Base-by-base conservation (phyloP, 2,888 invertebrate species). In the Meiosimyza platycephala region DNA sequence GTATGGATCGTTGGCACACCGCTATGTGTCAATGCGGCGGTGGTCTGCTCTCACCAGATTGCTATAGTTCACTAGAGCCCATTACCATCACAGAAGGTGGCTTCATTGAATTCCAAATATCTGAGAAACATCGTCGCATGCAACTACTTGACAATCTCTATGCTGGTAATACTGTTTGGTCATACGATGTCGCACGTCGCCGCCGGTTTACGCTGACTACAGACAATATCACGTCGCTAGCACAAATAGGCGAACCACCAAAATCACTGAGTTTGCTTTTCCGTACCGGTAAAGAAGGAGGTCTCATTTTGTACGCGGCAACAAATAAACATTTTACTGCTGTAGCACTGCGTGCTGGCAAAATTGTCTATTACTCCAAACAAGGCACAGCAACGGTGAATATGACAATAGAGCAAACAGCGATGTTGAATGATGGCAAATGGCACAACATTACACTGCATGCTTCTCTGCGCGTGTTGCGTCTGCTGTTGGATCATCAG, bases 401-500 rank as follows among this genome's bases (percentile, higher is more conserved):
- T 82, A 95, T 96, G 94, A 94, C 93, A 1, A 91, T 93, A 74
- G 85, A 89, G 2, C 90, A 91, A 77, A 89, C 90, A 57, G 88
- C 87, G 60, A 88, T 88, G 63, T 88, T 96, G 1, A 90, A 92
- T 13, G 95, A 97, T 88, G 96, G 97, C 6, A 89, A 89, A 68
- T 97, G 97, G 97, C 97, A 97, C 84, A 95, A 95, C 82, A 88
- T 97, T 6, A 95, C 94, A 0, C 86, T 98, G 59, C 89, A 91
- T 72, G 91, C 94, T 0, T 89, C 91, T 57, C 91, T 92, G 47
- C 90, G 94, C 74, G 92, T 92, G 9, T 89, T 96, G 51, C 90
- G 92, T 73, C 84, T 96, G 22, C 87, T 93, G 55, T 88, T 97
- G 4, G 95, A 96, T 83, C 91, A 90, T 28, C 87, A 87, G 48